A percentile compares a stretch with the other conserved stretches of the same genome.
Evolutionary conservation across 2,113 vertebrate genomes (phyloP).

Genomic region (Bufo bufo): DNA sequence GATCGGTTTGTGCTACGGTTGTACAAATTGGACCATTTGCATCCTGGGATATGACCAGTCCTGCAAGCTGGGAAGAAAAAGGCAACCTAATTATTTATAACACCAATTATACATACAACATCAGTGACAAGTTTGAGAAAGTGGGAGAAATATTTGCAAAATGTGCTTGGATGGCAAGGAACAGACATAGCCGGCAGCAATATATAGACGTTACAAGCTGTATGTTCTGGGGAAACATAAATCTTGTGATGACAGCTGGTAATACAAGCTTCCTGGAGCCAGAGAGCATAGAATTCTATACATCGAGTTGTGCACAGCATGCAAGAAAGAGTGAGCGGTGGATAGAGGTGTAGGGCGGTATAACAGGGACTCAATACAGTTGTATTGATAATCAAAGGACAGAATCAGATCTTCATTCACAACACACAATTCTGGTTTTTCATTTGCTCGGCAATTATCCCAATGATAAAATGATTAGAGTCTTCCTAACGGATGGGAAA

Average conservation of each 20-base stretch:
- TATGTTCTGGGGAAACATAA: neutral
- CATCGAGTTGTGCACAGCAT: neutral
- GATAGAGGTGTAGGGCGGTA: neutral
- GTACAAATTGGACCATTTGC: too few relatives aligned
- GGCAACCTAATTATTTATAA: neutral
- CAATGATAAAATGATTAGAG: neutral
- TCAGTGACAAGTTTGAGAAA: neutral
- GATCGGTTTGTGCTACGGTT: too few relatives aligned
- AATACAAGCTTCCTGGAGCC: neutral
- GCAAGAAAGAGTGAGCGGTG: neutral
- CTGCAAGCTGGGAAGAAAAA: neutral
- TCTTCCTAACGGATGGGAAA: neutral
- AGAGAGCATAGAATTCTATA: neutral
- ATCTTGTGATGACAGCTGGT: conserved; percentile 33
- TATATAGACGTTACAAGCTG: conserved; percentile 22
- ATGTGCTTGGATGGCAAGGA: neutral
- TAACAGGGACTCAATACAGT: neutral
- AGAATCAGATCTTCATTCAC: conserved; percentile 28
- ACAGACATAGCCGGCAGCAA: conserved; percentile 7
- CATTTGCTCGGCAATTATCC: conserved; percentile 44
- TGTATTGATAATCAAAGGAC: conserved; percentile 22
- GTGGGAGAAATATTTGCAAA: neutral
- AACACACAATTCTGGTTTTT: neutral
- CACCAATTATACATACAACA: neutral
- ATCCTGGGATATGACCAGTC: neutral